These are phyloP conservation scores for Phaenicophaeus curvirostris DNA, from an alignment of 2,797 vertebrate genomes.

Conservation along the genomic window DNA sequence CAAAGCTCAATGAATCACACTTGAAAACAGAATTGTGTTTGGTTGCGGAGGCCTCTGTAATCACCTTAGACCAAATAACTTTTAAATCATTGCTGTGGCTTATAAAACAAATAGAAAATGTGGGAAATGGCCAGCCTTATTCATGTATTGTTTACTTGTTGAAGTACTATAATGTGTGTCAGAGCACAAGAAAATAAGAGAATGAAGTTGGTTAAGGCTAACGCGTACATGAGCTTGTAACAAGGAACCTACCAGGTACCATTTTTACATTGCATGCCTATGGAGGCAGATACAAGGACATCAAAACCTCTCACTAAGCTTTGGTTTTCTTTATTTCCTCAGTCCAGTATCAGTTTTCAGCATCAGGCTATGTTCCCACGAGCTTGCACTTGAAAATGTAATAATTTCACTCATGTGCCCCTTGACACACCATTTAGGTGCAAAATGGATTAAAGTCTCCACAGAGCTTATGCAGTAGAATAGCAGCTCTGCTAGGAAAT, in stretches of 20 bases:
- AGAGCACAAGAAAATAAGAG: background rate
- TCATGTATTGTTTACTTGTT: background rate
- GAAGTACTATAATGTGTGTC: background rate
- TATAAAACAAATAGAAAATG: background rate
- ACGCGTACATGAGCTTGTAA: background rate
- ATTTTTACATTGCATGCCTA: background rate
- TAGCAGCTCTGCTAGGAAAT: background rate
- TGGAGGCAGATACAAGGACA: background rate
- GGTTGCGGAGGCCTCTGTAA: background rate
- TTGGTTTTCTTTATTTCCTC: background rate
- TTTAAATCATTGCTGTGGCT: background rate
- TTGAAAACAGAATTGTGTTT: background rate
- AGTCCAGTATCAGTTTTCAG: background rate
- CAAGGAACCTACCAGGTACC: fast-evolving
- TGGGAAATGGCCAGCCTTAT: background rate
- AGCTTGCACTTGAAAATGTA: background rate
- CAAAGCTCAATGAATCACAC: background rate
- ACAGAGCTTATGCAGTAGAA: background rate
- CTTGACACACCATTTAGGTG: background rate
- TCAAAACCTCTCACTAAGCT: background rate
- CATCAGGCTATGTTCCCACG: background rate
- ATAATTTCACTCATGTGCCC: background rate
- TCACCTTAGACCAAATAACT: background rate
- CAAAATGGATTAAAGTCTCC: background rate
- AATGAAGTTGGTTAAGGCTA: background rate